Base-by-base conservation (phyloP, 2,113 vertebrate species). In the Caloenas nicobarica region DNA sequence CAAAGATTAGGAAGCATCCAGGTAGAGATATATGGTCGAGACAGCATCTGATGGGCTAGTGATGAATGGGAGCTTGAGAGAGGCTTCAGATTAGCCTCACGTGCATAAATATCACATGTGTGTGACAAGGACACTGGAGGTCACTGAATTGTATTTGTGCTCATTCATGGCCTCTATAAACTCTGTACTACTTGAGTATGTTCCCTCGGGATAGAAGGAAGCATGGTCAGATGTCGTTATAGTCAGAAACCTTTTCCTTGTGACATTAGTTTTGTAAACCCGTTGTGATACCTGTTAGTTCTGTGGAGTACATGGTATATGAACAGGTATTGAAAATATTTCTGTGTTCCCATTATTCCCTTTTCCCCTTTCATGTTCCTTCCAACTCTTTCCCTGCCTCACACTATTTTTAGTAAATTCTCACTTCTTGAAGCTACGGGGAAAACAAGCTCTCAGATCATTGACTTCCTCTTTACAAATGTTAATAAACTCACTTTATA, bases 101-200 rank as follows among this genome's bases (percentile, higher is more conserved):
- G 8, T 86, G 96, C 96, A 97, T 96, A 97, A 97, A 96, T 96
- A 97, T 95, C 93, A 42, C 92, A 76, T 40, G 76, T 81, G 74
- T 34, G 88, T 93, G 96, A 96, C 95, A 95, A 96, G 96, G 96
- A 96, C 92, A 81, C 56, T 54, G 80, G 92, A 96, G 95, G 96
- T 96, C 91, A 96, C 69, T 51, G 95, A 74, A 40, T 38, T 85
- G 66, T 79, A 80, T 87, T 93, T 91, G 57, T 93, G 61, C 90
- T 91, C 86, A 24, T 56, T 93, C 56, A 7, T 65, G 80, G 92
- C 72, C 83, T 86, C 74, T 87, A 72, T 50, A 72, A 91, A 87
- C 65, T 77, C 83, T 69, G 16, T 23, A 1, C 44, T 70, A 17
- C 44, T 51, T 21, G 40, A 82, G 53, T 19, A 16, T 38, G 66